phyloP scores from a whole-genome alignment of 2,113 vertebrate genomes.

The Cephalopterus ornatus region DNA sequence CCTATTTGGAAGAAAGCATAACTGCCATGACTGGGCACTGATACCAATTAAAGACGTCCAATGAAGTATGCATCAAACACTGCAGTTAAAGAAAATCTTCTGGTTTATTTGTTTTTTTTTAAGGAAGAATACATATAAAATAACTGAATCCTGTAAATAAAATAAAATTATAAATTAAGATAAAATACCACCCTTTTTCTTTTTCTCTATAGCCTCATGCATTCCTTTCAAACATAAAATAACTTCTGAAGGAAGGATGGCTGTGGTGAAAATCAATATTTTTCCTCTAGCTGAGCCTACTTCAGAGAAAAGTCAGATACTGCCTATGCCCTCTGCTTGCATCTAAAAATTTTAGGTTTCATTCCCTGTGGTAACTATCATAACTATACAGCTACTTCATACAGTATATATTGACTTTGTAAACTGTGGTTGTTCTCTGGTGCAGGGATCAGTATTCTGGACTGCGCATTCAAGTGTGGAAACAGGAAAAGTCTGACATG shows the following conservation, averaged over 20 bases:
- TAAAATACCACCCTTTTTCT: conserved; percentile 40
- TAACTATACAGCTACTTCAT: conserved; percentile 65
- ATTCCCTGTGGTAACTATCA: conserved; percentile 55
- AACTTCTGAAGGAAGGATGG: conserved; percentile 63
- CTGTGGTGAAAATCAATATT: conserved; percentile 69
- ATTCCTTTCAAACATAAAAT: conserved; percentile 68
- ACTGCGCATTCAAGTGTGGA: conserved; percentile 28
- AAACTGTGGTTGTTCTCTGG: conserved; percentile 37
- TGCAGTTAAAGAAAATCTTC: not conserved
- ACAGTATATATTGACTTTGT: conserved; percentile 64
- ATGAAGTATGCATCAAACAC: not conserved
- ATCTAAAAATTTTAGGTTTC: conserved; percentile 57
- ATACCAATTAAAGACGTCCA: not conserved
- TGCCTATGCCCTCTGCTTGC: conserved; percentile 53
- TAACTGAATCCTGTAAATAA: not conserved
- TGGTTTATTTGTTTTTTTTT: not conserved
- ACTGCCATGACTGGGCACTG: not conserved
- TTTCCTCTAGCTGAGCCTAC: conserved; percentile 62
- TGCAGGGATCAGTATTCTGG: conserved; percentile 48
- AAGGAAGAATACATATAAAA: not conserved
- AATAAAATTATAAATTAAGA: conserved; percentile 60
- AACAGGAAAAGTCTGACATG: conserved; percentile 50
- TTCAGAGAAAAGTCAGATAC: conserved; percentile 59
- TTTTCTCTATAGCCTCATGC: conserved; percentile 27
- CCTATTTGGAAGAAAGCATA: not conserved